phyloP scores from a whole-genome alignment of 2,113 vertebrate genomes.

The Plectropomus leopardus region DNA sequence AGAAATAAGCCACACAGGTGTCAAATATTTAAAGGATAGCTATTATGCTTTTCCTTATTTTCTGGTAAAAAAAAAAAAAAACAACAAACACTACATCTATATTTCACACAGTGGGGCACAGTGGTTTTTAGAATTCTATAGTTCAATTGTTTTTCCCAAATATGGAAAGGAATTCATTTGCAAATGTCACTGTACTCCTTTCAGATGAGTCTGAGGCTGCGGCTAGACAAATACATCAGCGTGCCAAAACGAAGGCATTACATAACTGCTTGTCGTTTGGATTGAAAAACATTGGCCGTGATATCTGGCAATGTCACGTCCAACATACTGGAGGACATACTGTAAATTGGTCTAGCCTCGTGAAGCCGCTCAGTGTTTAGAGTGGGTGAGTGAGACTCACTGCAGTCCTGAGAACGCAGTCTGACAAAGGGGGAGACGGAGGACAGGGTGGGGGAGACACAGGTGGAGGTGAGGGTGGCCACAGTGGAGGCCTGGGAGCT shows the following conservation, averaged over 20 bases:
- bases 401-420: constrained; percentile 91
- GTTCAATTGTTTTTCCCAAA: neutral
- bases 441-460: constrained; percentile 88
- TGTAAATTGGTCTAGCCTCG: constrained; percentile 5
- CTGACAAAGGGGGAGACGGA: constrained; percentile 87
- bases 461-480: constrained; percentile 84
- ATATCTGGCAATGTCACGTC: neutral
- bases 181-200: constrained; percentile 11
- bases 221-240: constrained; percentile 16
- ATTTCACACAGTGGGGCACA: too few species aligned
- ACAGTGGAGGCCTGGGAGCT: constrained; percentile 86
- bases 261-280: neutral
- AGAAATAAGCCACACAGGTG: too few species aligned
- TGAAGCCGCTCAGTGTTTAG: constrained; percentile 6
- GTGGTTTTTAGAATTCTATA: neutral
- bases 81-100: too few species aligned
- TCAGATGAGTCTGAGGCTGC: neutral
- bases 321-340: neutral
- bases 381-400: constrained; percentile 84
- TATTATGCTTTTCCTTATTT: too few species aligned
- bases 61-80: too few species aligned
- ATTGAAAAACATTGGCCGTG: neutral
- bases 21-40: neutral
- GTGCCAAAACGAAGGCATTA: neutral
- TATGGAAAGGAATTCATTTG: neutral